Conservation (phyloP, 2,888 invertebrate species). For the Cinara cedri region DNA sequence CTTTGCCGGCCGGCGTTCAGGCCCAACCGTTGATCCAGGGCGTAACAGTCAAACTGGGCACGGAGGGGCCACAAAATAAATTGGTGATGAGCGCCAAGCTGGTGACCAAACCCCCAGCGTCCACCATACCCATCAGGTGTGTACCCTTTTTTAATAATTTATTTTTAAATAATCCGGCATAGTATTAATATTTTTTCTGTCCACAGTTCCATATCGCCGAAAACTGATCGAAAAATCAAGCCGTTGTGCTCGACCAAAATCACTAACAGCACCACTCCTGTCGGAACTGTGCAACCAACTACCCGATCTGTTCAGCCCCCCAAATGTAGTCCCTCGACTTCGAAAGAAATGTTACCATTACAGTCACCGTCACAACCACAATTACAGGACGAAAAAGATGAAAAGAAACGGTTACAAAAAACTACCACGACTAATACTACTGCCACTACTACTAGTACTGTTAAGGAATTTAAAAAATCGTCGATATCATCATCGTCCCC, state of each 20-base stretch:
- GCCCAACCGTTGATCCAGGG: slow-evolving; percentile 65
- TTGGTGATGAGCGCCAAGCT: slow-evolving; percentile 71
- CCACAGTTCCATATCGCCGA: slow-evolving; percentile 49
- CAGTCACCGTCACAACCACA: not conserved
- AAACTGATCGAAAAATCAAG: slow-evolving; percentile 58
- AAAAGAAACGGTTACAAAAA: slow-evolving; percentile 26
- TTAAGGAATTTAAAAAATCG: slow-evolving; percentile 38
- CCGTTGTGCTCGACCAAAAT: slow-evolving; percentile 56
- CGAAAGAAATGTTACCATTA: slow-evolving; percentile 49
- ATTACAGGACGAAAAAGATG: not conserved
- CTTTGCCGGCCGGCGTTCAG: slow-evolving; percentile 65
- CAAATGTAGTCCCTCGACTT: slow-evolving; percentile 31
- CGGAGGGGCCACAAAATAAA: slow-evolving; percentile 71
- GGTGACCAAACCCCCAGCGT: slow-evolving; percentile 67
- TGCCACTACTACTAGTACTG: slow-evolving; percentile 12
- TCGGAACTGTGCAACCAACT: slow-evolving; percentile 68
- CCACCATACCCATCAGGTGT: slow-evolving; percentile 55
- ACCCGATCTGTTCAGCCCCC: slow-evolving; percentile 61
- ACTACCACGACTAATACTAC: not conserved
- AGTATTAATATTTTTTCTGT: not conserved
- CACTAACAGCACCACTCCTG: slow-evolving; percentile 63
- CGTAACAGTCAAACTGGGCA: slow-evolving; percentile 71
- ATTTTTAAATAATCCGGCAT: too few relatives aligned
- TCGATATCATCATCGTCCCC: slow-evolving; percentile 10
- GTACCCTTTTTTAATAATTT: not conserved